Percentiles rank a stretch among this genome's conserved stretches.
Evolutionary conservation across 2,113 vertebrate species (phyloP).

Genomic region (Bos indicus): DNA sequence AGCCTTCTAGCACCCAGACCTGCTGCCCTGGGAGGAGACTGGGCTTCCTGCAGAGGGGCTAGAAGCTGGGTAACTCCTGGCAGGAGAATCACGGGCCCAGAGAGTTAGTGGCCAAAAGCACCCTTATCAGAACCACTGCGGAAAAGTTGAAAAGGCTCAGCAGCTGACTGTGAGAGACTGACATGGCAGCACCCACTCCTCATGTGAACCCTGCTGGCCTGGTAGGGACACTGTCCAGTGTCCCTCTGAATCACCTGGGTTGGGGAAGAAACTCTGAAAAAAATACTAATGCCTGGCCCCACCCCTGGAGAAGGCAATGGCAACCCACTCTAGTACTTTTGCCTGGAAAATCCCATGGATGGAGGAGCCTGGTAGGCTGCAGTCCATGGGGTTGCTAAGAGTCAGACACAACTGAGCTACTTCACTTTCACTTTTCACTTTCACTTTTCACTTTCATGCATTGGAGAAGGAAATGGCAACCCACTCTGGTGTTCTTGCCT

Average conservation of each 20-base stretch:
- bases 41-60: neutral
- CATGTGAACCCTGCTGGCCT: neutral
- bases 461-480: too few species aligned
- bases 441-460: too few species aligned
- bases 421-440: too few species aligned
- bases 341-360: too few species aligned
- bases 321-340: too few species aligned
- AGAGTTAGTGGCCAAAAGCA: neutral
- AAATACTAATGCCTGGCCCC: neutral
- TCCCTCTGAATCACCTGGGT: neutral
- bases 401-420: too few species aligned
- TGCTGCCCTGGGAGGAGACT: neutral
- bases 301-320: neutral
- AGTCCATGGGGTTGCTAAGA: too few species aligned
- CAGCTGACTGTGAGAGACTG: neutral
- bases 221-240: neutral
- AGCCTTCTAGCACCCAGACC: neutral
- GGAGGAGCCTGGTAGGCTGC: too few species aligned
- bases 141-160: neutral
- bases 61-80: neutral
- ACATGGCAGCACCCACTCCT: neutral
- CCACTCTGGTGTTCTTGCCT: too few species aligned
- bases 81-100: neutral
- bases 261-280: neutral
- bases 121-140: neutral